These are phyloP conservation scores for Leptopilina drosophilae DNA, from an alignment of 2,888 invertebrate genomes.

Conservation along the genomic window DNA sequence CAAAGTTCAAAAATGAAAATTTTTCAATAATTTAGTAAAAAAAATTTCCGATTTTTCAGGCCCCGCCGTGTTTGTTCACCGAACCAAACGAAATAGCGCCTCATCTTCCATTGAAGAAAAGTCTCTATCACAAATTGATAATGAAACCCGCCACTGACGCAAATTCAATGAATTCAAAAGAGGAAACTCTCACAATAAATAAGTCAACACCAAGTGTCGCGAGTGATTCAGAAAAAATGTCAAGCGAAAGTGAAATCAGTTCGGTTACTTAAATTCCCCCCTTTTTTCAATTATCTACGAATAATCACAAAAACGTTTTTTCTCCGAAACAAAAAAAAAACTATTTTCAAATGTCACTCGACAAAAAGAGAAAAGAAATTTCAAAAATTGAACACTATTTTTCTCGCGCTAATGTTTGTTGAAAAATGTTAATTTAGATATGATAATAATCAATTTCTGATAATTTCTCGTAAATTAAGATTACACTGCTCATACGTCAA, in stretches of 20 bases:
- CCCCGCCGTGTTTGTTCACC: conserved; percentile 81
- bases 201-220: conserved; percentile 3
- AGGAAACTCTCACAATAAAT: neutral
- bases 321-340: no score
- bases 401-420: no score
- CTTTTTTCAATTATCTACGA: neutral
- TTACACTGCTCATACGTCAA: no score
- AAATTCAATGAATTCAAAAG: neutral
- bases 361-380: no score
- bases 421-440: no score
- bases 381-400: no score
- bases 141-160: conserved; percentile 51
- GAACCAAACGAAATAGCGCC: conserved; percentile 84
- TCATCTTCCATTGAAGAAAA: conserved; percentile 80
- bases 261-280: conserved; percentile 10
- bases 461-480: no score
- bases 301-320: neutral
- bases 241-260: conserved; percentile 7
- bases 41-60: conserved; percentile 68
- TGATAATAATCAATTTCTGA: no score
- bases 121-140: conserved; percentile 77
- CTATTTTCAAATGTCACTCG: no score
- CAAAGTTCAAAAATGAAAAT: neutral
- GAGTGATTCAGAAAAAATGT: neutral
- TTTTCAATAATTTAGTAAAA: no score